Base-by-base conservation (phyloP, 2,888 invertebrate species). In the Polietes domitor region DNA sequence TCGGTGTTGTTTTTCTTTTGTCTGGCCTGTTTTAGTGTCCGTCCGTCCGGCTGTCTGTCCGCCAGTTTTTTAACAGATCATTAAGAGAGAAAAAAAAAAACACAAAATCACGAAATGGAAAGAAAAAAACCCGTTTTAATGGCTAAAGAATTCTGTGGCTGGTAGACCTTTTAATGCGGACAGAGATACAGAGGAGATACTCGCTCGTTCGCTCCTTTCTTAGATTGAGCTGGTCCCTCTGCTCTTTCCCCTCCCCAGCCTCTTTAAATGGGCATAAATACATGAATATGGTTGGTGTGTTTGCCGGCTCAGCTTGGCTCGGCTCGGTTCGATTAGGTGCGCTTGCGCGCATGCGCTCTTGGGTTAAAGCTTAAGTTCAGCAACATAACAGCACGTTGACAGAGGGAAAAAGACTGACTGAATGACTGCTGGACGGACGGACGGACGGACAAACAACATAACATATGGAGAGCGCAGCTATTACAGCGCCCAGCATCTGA, bases 51-150 rank as follows among this genome's bases (percentile, higher is more conserved):
- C 43, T 61, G 21, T 55, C 41, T 58, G 58, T 50, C 21, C 72
- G 2, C 4, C 73, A 61, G 58, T 43, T 65, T 65, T 65, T 65
- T 61, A 73, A 55, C 50, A 70, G 19, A 77, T 77, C 76, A 74
- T 80, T 70, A 74, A 47, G 32, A 79, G 61, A 58, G 76, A 78
- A 70, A 74, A 47, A 21, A 78, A 72, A 55, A 78, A 78, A 61
- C 58, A 76, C 58, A 76, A 75, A 15, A 79, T 81, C 78, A 78
- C 78, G 32, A 75, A 43, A 43, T 77, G 26, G 5, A 43, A 74
- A 65, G 65, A 83, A 47, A 47, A 47, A 78, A 84, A 84, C 84
- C 78, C 68, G 81, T 84, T 84, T 79, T 63, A 78, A 43, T 75
- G 72, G 75, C 78, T 50, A 79, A 70, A 82, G 61, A 70, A 43